These are phyloP conservation scores for Blera fallax DNA, from an alignment of 2,888 invertebrate species.

Conservation along the genomic window DNA sequence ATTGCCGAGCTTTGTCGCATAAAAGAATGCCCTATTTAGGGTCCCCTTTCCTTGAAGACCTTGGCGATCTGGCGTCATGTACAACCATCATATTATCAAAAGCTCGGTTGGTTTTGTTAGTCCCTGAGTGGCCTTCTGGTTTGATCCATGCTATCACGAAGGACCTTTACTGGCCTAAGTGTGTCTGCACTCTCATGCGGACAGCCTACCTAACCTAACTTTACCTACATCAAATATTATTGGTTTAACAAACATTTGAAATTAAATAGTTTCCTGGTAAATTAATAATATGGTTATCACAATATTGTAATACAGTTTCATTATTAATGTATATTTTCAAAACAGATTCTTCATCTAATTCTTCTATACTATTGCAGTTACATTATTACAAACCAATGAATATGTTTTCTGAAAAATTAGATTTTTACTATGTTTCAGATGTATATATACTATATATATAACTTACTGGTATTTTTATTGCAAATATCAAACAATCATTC, in stretches of 20 bases:
- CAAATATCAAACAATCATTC: conserved; percentile 5
- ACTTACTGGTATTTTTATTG: conserved; percentile 12
- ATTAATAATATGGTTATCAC: not conserved
- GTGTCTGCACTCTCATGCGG: not conserved
- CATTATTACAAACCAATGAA: conserved; percentile 31
- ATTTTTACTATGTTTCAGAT: conserved; percentile 23
- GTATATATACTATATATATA: not conserved
- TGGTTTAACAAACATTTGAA: not conserved
- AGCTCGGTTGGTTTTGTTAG: no score
- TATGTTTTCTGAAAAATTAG: not conserved
- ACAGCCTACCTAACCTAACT: no score
- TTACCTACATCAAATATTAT: not conserved
- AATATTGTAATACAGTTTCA: not conserved
- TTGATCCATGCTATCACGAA: no score
- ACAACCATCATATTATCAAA: no score
- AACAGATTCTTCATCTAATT: conserved; percentile 33
- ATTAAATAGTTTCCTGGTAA: no score
- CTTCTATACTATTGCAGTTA: conserved; percentile 35
- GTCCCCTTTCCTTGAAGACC: no score
- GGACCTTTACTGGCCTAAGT: not conserved
- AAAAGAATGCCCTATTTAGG: no score
- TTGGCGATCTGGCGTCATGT: no score
- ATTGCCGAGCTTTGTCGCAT: no score
- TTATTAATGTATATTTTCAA: not conserved
- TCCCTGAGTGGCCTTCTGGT: no score